Conservation (phyloP, 2,888 invertebrate genomes). For the Stenodema calcarata region DNA sequence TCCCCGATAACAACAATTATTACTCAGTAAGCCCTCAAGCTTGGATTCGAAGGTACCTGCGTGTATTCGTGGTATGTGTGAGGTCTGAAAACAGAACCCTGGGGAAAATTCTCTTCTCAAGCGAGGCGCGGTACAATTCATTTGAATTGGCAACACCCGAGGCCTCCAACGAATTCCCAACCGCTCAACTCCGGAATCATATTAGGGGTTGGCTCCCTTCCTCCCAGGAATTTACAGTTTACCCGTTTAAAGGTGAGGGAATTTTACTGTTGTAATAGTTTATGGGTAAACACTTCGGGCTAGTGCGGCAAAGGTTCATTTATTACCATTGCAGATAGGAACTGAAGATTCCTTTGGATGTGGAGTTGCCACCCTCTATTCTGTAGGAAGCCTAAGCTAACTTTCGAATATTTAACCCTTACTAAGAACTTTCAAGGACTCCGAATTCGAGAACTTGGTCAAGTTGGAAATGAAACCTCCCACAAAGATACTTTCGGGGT, state of each 20-base stretch:
- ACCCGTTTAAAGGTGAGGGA: slow-evolving; percentile 25
- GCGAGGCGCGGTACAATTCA: not conserved
- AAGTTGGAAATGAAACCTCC: not conserved
- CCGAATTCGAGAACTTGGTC: not conserved
- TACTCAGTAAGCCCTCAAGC: not conserved
- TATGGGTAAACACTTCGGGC: slow-evolving; percentile 23
- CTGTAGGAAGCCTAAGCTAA: not conserved
- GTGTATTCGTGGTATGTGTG: not conserved
- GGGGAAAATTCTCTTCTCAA: not conserved
- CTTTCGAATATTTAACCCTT: slow-evolving; percentile 7
- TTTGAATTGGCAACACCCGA: not conserved
- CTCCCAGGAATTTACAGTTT: slow-evolving; percentile 1
- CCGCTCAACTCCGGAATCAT: not conserved
- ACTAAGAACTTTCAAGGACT: not conserved
- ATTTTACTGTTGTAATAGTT: slow-evolving; percentile 35
- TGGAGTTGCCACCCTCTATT: not conserved
- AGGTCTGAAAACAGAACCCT: too few relatives aligned
- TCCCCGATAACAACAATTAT: not conserved
- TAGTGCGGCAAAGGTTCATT: not conserved
- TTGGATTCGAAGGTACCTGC: not conserved
- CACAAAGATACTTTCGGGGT: not conserved
- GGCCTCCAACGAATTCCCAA: not conserved
- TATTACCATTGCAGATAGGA: slow-evolving; percentile 39
- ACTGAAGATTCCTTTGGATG: not conserved
- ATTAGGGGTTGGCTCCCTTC: not conserved